Evolutionary conservation across 2,888 invertebrate genomes (phyloP).

Genomic region (Melieria picta): DNA sequence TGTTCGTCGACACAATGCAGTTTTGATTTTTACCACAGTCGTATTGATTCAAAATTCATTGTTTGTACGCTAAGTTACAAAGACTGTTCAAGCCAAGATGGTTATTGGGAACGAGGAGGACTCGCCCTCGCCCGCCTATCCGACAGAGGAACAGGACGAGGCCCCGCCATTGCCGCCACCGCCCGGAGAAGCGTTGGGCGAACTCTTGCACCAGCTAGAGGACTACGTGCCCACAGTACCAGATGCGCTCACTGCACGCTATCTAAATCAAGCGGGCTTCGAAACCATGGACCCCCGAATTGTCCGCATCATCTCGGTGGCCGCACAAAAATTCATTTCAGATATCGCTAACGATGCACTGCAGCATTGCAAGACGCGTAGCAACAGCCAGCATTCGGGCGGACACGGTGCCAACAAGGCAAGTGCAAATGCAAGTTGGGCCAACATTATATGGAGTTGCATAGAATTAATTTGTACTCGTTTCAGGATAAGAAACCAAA

Average conservation of each 20-base stretch:
- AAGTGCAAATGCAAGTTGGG: constrained; percentile 15
- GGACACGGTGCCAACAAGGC: constrained; percentile 71
- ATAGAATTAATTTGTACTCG: constrained; percentile 22
- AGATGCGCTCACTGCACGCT: constrained; percentile 83
- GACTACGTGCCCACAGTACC: constrained; percentile 93
- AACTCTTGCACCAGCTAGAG: constrained; percentile 90
- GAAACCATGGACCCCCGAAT: constrained; percentile 91
- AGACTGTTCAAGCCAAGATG: constrained; percentile 33
- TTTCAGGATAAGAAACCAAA: constrained; percentile 68
- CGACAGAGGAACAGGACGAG: constrained; percentile 9
- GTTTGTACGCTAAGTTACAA: neutral
- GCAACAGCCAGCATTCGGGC: constrained; percentile 73
- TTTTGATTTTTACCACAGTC: neutral
- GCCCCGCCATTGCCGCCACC: constrained; percentile 36
- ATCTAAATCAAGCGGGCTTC: constrained; percentile 90
- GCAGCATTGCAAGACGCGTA: constrained; percentile 94
- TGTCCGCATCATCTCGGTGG: constrained; percentile 89
- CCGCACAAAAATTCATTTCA: constrained; percentile 97
- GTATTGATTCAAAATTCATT: neutral
- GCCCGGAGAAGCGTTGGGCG: constrained; percentile 81
- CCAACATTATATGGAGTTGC: constrained; percentile 18
- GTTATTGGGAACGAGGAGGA: constrained; percentile 42
- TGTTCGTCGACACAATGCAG: no score
- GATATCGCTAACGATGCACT: constrained; percentile 97
- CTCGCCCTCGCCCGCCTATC: constrained; percentile 22